phyloP scores from a whole-genome alignment of 2,113 vertebrate species.

The Rallus limicola region DNA sequence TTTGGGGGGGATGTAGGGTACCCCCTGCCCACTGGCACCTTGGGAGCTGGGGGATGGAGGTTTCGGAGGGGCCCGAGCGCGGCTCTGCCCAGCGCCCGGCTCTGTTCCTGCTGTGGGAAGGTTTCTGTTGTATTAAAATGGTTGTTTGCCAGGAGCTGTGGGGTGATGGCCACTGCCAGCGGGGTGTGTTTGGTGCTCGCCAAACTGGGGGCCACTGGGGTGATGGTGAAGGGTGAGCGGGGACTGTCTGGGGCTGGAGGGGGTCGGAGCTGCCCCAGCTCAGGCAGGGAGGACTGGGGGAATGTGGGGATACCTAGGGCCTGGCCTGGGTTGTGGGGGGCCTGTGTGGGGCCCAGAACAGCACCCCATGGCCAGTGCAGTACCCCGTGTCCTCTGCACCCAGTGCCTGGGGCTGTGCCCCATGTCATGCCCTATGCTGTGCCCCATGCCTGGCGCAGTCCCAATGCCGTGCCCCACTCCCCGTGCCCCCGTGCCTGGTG shows the following conservation, averaged over 20 bases:
- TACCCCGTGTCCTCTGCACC: no score
- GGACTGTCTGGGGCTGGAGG: neutral
- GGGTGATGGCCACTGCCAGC: neutral
- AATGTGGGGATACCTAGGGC: no score
- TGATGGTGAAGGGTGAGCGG: rapidly evolving
- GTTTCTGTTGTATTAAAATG: slow-evolving; percentile 45
- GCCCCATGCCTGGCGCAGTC: no score
- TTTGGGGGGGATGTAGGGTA: neutral
- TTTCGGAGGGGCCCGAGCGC: no score
- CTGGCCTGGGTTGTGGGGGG: no score
- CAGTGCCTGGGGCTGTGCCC: no score
- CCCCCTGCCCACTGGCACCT: neutral
- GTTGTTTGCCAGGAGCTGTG: neutral
- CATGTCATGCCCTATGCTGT: no score
- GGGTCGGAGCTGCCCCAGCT: neutral
- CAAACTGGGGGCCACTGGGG: no score
- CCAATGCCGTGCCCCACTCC: no score
- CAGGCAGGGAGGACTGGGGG: neutral
- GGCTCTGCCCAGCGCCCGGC: neutral
- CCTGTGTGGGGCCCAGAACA: no score
- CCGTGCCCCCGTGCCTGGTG: neutral
- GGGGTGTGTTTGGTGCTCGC: neutral
- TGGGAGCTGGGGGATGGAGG: neutral
- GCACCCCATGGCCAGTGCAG: no score
- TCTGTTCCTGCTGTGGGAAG: neutral